These are phyloP conservation scores for Selene dorsalis DNA, from an alignment of 2,797 vertebrate species.

Conservation along the genomic window DNA sequence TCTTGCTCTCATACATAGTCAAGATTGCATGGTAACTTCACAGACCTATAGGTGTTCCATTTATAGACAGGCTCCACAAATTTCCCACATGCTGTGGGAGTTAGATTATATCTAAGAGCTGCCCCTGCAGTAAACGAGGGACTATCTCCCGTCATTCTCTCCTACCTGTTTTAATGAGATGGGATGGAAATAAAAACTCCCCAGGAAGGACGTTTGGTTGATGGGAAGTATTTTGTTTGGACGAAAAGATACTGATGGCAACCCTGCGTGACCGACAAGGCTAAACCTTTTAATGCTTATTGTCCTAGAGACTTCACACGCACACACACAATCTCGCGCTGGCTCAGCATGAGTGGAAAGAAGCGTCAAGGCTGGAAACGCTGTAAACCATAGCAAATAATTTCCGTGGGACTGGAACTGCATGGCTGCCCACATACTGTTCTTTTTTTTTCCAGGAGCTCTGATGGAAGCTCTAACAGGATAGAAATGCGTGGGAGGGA, in stretches of 20 bases:
- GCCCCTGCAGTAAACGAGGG: not conserved
- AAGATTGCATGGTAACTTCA: constrained; percentile 3
- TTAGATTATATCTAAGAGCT: constrained; percentile 15
- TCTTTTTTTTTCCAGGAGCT: constrained; percentile 1
- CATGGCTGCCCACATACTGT: constrained; percentile 7
- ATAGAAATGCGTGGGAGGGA: not conserved
- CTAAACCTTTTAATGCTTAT: not conserved
- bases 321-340: no score
- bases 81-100: not conserved
- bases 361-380: constrained; percentile 17
- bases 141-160: not conserved
- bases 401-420: constrained; percentile 29
- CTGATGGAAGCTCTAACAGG: constrained; percentile 12
- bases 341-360: constrained; percentile 12
- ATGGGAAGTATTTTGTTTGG: not conserved
- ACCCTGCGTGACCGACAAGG: not conserved
- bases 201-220: not conserved
- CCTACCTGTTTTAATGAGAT: not conserved
- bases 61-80: not conserved
- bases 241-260: not conserved
- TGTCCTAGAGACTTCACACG: not conserved
- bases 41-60: not conserved
- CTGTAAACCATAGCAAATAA: constrained; percentile 5
- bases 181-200: not conserved
- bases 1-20: not conserved